Conservation (phyloP, 2,888 invertebrate genomes). For the Sphecodes monilicornis region DNA sequence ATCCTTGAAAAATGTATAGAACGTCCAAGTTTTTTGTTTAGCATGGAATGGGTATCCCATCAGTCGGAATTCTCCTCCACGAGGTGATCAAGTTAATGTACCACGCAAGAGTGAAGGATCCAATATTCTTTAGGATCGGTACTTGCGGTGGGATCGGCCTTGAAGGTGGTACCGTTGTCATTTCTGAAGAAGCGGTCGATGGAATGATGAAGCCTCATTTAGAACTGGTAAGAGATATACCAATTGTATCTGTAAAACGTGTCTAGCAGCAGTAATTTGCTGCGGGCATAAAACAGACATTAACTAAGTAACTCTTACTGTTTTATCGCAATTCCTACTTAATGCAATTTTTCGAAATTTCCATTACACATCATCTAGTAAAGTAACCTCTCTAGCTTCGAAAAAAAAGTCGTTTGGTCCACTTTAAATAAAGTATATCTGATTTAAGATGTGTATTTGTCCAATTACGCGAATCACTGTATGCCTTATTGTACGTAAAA, state of each 20-base stretch:
- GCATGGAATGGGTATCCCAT: constrained; percentile 99
- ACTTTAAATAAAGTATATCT: too few relatives aligned
- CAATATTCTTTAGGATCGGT: constrained; percentile 96
- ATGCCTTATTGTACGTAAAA: too few relatives aligned
- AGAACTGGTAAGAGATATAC: constrained; percentile 89
- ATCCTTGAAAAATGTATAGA: background rate
- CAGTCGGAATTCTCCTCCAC: constrained; percentile 97
- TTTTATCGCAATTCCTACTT: too few relatives aligned
- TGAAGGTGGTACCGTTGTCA: constrained; percentile 96
- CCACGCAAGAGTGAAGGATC: constrained; percentile 94
- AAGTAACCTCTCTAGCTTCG: too few relatives aligned
- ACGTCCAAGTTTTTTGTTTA: constrained; percentile 79
- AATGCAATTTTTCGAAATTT: too few relatives aligned
- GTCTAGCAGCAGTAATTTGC: background rate
- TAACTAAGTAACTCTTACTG: too few relatives aligned
- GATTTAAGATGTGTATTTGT: too few relatives aligned
- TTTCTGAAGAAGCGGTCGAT: constrained; percentile 96
- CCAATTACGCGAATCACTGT: too few relatives aligned
- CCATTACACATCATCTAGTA: too few relatives aligned
- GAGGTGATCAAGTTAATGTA: constrained; percentile 98
- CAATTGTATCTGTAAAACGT: background rate
- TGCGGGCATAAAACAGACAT: too few relatives aligned
- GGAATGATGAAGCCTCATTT: constrained; percentile 92
- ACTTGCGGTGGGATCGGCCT: constrained; percentile 98
- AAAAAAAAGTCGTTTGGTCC: too few relatives aligned